Conservation (phyloP, 1,140 invertebrate genomes). For the Drosophila azteca region DNA sequence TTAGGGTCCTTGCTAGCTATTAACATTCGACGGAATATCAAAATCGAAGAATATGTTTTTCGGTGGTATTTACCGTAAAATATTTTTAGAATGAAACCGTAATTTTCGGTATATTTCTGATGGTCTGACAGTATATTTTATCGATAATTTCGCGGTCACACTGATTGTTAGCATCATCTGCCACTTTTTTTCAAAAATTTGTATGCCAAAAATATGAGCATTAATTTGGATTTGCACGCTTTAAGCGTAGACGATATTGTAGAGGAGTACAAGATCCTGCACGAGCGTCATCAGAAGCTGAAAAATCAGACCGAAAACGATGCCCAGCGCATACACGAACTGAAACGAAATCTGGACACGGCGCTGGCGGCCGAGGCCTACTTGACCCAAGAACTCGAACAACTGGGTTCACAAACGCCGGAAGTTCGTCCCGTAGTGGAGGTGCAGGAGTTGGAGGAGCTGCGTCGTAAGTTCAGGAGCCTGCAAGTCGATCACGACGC, state of each 20-base stretch:
- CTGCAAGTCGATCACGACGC: slow-evolving; percentile 53
- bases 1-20: no score
- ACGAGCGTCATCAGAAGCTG: slow-evolving; percentile 61
- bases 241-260: slow-evolving; percentile 69
- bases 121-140: neutral
- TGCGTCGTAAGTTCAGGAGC: slow-evolving; percentile 54
- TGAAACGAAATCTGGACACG: slow-evolving; percentile 74
- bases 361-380: slow-evolving; percentile 65
- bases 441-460: slow-evolving; percentile 58
- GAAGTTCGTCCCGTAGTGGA: neutral
- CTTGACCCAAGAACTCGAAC: slow-evolving; percentile 74
- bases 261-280: slow-evolving; percentile 69
- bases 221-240: slow-evolving; percentile 58
- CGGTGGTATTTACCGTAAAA: no score
- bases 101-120: no score
- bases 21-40: no score
- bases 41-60: no score
- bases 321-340: slow-evolving; percentile 72
- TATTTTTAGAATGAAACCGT: no score
- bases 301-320: slow-evolving; percentile 59
- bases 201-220: slow-evolving; percentile 47
- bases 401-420: slow-evolving; percentile 38
- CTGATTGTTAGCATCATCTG: neutral
- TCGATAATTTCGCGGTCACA: neutral
- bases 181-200: neutral